Evolutionary conservation across 2,888 invertebrate genomes (phyloP), one percentile per base, ranked within the genome.

Genomic region (Prosapia bicincta): DNA sequence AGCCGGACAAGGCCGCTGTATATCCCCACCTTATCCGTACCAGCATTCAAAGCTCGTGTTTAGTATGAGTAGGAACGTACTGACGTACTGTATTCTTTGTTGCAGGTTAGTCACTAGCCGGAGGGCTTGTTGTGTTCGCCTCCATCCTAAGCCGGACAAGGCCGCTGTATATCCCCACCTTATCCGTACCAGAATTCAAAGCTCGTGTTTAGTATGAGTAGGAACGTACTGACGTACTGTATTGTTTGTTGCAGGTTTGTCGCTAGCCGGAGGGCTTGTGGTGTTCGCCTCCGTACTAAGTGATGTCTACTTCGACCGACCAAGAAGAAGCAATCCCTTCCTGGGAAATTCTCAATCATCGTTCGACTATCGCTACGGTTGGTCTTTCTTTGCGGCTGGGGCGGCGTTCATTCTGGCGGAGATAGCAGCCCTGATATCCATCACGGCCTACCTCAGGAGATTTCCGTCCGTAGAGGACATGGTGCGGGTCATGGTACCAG

Each of bases 301-400:
- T 25, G 89, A 89, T 80, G 89, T 88, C 69, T 86, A 88, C 79
- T 84, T 87, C 80, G 88, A 89, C 80, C 81, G 83, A 1, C 83
- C 82, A 0, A 78, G 79, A 65, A 76, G 80, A 20, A 72, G 78
- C 25, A 30, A 65, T 15, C 9, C 32, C 23, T 71, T 75, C 30
- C 66, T 38, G 10, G 72, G 66, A 15, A 43, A 20, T 75, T 76
- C 72, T 23, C 84, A 84, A 77, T 83, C 84, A 76, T 82, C 84
- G 79, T 86, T 85, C 81, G 84, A 86, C 80, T 85, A 84, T 83
- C 86, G 87, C 72, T 90, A 90, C 83, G 90, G 89, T 69, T 90
- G 90, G 90, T 89, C 89, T 79, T 88, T 90, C 81, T 88, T 89
- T 82, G 86, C 88, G 43, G 90, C 89, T 9, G 88, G 88, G 43